These are phyloP conservation scores for Sciurus niger DNA, from an alignment of 2,113 vertebrate genomes.

Conservation along the genomic window DNA sequence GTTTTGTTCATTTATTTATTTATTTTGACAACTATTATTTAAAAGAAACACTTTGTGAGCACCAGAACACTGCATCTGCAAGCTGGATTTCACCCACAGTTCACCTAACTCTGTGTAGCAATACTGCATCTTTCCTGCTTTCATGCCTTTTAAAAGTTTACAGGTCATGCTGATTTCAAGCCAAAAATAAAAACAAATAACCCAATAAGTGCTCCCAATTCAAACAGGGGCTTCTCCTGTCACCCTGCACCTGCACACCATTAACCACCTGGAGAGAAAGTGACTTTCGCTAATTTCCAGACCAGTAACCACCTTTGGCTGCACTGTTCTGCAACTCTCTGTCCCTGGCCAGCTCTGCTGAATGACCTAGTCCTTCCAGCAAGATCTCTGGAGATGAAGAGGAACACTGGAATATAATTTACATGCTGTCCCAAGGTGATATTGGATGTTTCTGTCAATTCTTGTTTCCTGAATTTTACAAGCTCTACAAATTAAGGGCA, in stretches of 20 bases:
- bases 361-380: conserved; percentile 81
- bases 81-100: not conserved
- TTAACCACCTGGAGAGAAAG: conserved; percentile 68
- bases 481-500: conserved; percentile 87
- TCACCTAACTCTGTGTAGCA: not conserved
- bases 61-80: not conserved
- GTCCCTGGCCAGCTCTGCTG: conserved; percentile 64
- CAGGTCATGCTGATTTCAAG: not conserved
- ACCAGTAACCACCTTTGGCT: conserved; percentile 62
- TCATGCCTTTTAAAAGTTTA: not conserved
- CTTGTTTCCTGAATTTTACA: conserved; percentile 85
- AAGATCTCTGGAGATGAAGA: conserved; percentile 66
- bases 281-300: conserved; percentile 58
- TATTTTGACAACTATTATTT: not conserved
- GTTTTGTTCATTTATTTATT: not conserved
- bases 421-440: conserved; percentile 85
- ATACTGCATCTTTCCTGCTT: not conserved
- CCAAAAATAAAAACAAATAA: conserved; percentile 31
- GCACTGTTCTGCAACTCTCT: conserved; percentile 59
- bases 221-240: conserved; percentile 72
- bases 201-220: not conserved
- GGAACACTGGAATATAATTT: conserved; percentile 82
- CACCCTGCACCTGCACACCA: conserved; percentile 67
- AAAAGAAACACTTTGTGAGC: conserved; percentile 3
- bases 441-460: conserved; percentile 86